Evolutionary conservation across 2,888 invertebrate genomes (phyloP).

Genomic region (Alviniconcha strummeri): DNA sequence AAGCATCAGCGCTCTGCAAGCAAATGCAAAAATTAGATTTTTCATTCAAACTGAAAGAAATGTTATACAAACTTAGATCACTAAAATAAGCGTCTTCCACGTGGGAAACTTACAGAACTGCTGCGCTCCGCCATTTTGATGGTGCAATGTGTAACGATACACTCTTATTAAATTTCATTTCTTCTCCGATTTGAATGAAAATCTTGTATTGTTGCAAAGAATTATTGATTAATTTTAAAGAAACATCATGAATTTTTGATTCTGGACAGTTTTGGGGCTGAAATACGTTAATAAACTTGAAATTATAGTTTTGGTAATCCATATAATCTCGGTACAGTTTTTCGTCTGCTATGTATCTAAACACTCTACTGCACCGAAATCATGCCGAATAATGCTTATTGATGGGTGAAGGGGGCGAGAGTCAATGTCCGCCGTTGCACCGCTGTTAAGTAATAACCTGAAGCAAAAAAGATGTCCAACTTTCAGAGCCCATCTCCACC

Average conservation of each 20-base stretch:
- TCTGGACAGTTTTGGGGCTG: background rate
- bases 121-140: slow-evolving; percentile 65
- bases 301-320: background rate
- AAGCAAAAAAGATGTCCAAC: too few relatives aligned
- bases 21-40: background rate
- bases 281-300: background rate
- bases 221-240: background rate
- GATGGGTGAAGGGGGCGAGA: background rate
- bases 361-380: background rate
- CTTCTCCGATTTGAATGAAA: background rate
- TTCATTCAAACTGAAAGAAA: background rate
- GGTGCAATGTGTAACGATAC: slow-evolving; percentile 55
- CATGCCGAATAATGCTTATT: background rate
- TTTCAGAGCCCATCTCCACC: too few relatives aligned
- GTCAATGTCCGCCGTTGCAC: too few relatives aligned
- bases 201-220: background rate
- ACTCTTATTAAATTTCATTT: background rate
- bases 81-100: slow-evolving; percentile 9
- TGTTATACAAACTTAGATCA: background rate
- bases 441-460: too few relatives aligned
- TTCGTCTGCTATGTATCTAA: slow-evolving; percentile 8
- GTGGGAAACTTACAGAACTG: slow-evolving; percentile 49
- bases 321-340: background rate
- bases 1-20: slow-evolving; percentile 58
- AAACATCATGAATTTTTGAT: background rate